phyloP scores from a whole-genome alignment of 2,113 vertebrate genomes.

The Podarcis cretensis region DNA sequence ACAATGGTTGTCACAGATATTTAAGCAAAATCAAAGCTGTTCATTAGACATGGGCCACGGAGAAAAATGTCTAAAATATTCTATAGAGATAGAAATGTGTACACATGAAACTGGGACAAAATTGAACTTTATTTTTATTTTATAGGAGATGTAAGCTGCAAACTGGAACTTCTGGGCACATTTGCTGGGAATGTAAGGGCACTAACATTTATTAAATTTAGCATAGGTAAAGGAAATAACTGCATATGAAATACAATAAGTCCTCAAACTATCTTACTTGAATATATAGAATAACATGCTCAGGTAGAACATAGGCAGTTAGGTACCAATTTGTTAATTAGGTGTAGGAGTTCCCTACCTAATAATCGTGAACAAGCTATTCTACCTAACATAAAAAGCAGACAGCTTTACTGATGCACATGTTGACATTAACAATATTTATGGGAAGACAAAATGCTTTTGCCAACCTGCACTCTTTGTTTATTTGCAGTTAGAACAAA shows the following conservation, averaged over 20 bases:
- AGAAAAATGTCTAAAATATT: background rate
- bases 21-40: background rate
- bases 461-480: background rate
- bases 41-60: background rate
- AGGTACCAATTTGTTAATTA: too few species aligned
- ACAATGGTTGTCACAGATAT: background rate
- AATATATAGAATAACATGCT: background rate
- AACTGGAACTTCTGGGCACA: background rate
- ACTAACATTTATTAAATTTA: background rate
- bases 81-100: too few species aligned
- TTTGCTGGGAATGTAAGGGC: background rate
- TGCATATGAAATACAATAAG: background rate
- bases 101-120: background rate
- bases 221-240: background rate
- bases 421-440: background rate
- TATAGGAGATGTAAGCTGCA: background rate
- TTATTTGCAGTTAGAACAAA: background rate
- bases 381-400: background rate
- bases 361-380: background rate
- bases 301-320: background rate
- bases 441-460: background rate
- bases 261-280: background rate
- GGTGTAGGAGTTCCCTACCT: background rate
- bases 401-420: background rate
- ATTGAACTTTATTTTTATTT: background rate